These are phyloP conservation scores for Bubo blakistoni DNA, from an alignment of 2,113 vertebrate species.

Conservation along the genomic window DNA sequence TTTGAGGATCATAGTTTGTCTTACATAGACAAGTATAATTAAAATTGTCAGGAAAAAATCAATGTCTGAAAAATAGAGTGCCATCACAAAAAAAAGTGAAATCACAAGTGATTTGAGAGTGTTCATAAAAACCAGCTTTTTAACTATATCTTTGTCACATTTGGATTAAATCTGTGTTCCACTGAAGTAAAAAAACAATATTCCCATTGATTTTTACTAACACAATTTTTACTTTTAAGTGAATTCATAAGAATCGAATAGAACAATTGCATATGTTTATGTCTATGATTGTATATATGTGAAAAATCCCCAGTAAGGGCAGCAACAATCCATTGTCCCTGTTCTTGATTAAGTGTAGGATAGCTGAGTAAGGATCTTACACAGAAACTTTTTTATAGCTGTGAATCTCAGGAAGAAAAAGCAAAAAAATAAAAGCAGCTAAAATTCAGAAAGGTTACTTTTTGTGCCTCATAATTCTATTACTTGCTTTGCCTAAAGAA, in stretches of 20 bases:
- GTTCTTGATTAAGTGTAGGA: neutral
- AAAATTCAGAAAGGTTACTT: neutral
- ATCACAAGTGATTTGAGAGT: neutral
- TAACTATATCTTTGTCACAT: neutral
- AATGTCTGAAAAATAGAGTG: conserved; percentile 7
- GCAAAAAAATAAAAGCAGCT: neutral
- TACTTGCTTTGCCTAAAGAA: neutral
- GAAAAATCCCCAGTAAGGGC: neutral
- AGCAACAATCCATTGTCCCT: neutral
- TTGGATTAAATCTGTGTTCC: neutral
- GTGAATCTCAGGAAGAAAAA: neutral
- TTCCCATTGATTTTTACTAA: neutral
- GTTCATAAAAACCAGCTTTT: neutral
- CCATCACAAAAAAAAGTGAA: neutral
- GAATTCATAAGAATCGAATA: neutral
- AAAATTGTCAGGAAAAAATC: conserved; percentile 30
- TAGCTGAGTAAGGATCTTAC: neutral
- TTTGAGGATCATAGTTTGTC: neutral
- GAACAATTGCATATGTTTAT: neutral
- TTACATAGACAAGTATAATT: conserved; percentile 18
- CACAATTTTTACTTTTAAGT: neutral
- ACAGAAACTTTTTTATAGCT: neutral
- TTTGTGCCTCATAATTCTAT: neutral
- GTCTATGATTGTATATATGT: neutral
- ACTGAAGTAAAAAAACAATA: neutral